Conservation (phyloP, 2,797 vertebrate species). For the Melanotaenia boesemani region DNA sequence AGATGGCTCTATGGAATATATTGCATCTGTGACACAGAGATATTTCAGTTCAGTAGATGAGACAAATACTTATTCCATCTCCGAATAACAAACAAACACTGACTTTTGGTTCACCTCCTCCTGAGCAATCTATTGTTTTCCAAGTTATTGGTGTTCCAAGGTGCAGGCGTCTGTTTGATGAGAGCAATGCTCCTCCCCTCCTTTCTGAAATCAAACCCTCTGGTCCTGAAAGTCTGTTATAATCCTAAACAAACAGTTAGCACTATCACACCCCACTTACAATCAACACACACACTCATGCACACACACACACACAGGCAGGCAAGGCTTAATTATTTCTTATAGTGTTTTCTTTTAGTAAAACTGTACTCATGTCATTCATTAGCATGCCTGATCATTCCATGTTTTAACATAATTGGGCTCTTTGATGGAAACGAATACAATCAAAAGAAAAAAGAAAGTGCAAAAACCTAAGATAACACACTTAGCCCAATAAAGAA, state of each 20-base stretch:
- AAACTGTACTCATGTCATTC: slow-evolving; percentile 48
- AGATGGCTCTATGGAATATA: slow-evolving; percentile 59
- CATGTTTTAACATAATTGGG: slow-evolving; percentile 51
- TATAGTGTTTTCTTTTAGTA: slow-evolving; percentile 33
- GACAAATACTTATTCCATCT: slow-evolving; percentile 44
- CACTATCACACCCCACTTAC: slow-evolving; percentile 53
- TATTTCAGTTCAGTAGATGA: slow-evolving; percentile 49
- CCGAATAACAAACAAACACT: slow-evolving; percentile 63
- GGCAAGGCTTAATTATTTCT: slow-evolving; percentile 32
- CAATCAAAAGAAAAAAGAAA: slow-evolving; percentile 31
- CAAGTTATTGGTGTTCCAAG: slow-evolving; percentile 71
- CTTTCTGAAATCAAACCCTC: slow-evolving; percentile 70
- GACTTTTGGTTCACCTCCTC: slow-evolving; percentile 65
- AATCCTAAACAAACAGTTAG: slow-evolving; percentile 70
- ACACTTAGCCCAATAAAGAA: slow-evolving; percentile 3
- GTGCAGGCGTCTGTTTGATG: slow-evolving; percentile 51
- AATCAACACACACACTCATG: slow-evolving; percentile 38
- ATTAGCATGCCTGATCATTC: slow-evolving; percentile 50
- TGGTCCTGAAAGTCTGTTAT: slow-evolving; percentile 44
- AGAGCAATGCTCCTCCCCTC: slow-evolving; percentile 38
- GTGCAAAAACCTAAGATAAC: slow-evolving; percentile 27
- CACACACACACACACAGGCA: slow-evolving; percentile 13
- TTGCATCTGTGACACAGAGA: slow-evolving; percentile 40
- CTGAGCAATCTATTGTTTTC: slow-evolving; percentile 69
- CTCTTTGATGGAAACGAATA: slow-evolving; percentile 30